Evolutionary conservation across 2,888 invertebrate genomes (phyloP).

Genomic region (Abscondita cerata): DNA sequence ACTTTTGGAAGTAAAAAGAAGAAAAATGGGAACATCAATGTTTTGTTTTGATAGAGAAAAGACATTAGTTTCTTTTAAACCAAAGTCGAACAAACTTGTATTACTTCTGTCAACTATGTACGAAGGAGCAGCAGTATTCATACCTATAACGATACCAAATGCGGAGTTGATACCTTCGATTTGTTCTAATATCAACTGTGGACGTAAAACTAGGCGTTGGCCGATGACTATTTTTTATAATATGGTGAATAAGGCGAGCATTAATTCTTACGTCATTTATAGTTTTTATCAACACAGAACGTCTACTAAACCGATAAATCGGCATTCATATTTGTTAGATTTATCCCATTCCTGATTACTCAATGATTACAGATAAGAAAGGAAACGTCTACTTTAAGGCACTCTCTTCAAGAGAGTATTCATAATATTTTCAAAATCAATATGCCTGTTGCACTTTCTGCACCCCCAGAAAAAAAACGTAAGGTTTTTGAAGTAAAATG

Average conservation of each 20-base stretch:
- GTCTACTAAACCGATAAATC: no score
- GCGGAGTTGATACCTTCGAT: neutral
- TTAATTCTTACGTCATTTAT: neutral
- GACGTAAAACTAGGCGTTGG: neutral
- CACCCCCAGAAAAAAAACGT: neutral
- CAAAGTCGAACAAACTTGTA: constrained; percentile 30
- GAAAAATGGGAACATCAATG: constrained; percentile 11
- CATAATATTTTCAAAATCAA: neutral
- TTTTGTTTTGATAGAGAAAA: constrained; percentile 25
- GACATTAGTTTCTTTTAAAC: constrained; percentile 20
- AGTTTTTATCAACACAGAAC: neutral
- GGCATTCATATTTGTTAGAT: no score
- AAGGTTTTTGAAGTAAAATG: no score
- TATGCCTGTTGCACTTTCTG: no score
- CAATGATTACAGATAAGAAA: neutral
- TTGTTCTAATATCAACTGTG: neutral
- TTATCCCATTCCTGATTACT: no score
- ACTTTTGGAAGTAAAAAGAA: constrained; percentile 30
- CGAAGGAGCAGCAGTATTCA: constrained; percentile 1
- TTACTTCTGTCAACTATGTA: constrained; percentile 18
- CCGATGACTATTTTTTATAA: neutral
- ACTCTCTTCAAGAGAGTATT: neutral
- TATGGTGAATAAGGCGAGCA: no score
- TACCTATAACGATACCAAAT: neutral
- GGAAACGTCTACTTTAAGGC: neutral